phyloP scores from a whole-genome alignment of 2,113 vertebrate species.

The Porphyrio hochstetteri region DNA sequence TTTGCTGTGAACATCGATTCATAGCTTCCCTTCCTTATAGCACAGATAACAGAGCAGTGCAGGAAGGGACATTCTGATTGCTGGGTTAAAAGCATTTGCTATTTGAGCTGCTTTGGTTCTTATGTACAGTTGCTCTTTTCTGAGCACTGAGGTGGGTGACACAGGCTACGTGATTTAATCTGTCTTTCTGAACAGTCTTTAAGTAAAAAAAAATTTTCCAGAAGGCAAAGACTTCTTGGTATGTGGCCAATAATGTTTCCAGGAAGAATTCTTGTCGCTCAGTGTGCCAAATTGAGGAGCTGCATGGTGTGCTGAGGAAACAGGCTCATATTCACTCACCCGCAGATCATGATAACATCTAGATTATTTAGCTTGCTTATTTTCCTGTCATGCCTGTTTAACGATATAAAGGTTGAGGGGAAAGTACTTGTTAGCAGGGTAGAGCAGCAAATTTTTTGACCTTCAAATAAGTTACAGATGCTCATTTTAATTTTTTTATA shows the following conservation, averaged over 20 bases:
- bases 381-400: background rate
- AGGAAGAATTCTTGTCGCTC: background rate
- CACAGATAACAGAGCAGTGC: background rate
- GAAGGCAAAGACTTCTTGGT: background rate
- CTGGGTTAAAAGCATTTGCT: background rate
- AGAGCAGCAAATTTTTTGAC: background rate
- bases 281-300: background rate
- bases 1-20: background rate
- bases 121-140: background rate
- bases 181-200: background rate
- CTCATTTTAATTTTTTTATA: background rate
- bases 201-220: background rate
- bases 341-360: background rate
- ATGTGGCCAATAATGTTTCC: background rate
- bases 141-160: background rate
- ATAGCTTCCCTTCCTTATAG: background rate
- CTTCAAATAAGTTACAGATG: background rate
- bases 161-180: background rate
- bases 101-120: background rate
- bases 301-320: background rate
- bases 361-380: background rate
- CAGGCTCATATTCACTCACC: background rate
- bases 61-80: background rate
- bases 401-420: background rate
- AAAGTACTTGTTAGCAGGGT: background rate